Percentiles rank a stretch among this genome's conserved stretches.
These are phyloP conservation scores for Myotis brandtii DNA, from an alignment of 2,113 vertebrate genomes.

Conservation along the genomic window DNA sequence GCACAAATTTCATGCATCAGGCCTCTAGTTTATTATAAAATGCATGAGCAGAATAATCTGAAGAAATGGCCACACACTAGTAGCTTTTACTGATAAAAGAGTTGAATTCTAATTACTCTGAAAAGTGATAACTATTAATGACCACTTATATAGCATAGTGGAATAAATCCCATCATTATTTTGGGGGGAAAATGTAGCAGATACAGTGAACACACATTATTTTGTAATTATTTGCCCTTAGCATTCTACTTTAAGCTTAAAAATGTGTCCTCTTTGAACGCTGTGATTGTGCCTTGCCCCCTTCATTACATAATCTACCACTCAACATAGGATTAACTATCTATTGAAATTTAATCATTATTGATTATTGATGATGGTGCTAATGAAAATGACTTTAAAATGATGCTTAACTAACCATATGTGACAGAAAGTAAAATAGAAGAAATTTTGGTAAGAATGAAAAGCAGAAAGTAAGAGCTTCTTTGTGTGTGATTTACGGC, in stretches of 20 bases:
- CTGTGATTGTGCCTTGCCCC: neutral
- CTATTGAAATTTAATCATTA: neutral
- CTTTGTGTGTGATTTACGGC: conserved; percentile 13
- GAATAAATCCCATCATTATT: neutral
- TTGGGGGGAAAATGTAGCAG: neutral
- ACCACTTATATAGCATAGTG: neutral
- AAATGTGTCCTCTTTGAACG: neutral
- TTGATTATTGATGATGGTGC: neutral
- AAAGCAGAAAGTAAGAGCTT: neutral
- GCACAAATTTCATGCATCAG: no score
- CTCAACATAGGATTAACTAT: neutral
- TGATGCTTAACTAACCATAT: neutral
- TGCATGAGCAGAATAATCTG: neutral
- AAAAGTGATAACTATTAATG: neutral
- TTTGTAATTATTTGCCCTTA: neutral
- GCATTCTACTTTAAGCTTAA: conserved; percentile 3
- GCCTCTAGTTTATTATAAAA: neutral
- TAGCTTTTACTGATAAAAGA: neutral
- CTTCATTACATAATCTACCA: neutral
- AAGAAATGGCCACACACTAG: neutral
- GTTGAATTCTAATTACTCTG: neutral
- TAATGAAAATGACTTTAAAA: neutral
- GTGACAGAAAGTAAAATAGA: neutral
- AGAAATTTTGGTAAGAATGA: neutral
- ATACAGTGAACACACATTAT: neutral